Percentiles rank a stretch among this genome's conserved stretches.
Evolutionary conservation across 1,140 invertebrate genomes (phyloP).

Genomic region (Sinella curviseta): DNA sequence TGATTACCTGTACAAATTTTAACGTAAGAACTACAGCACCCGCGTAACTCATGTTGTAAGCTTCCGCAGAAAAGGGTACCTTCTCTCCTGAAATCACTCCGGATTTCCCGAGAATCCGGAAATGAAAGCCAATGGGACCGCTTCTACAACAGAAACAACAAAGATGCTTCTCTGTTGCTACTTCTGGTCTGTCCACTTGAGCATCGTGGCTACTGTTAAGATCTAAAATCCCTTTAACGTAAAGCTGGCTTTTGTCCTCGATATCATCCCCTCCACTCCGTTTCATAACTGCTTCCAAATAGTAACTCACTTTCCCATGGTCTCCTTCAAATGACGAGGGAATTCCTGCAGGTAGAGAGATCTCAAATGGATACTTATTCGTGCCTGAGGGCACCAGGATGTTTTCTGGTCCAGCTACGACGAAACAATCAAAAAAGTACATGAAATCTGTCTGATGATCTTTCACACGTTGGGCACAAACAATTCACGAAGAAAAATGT

Average conservation of each 20-base stretch:
- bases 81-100: conserved; percentile 12
- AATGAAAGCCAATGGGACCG: conserved; percentile 13
- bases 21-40: background rate
- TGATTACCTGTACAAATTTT: conserved; percentile 3
- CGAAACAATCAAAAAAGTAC: background rate
- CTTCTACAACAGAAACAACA: conserved; percentile 18
- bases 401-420: conserved; percentile 8
- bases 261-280: conserved; percentile 57
- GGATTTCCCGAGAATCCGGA: conserved; percentile 8
- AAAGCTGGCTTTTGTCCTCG: background rate
- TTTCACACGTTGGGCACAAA: no score
- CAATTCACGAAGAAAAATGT: no score
- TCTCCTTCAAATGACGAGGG: conserved; percentile 62
- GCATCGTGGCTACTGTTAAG: conserved; percentile 3
- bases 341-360: conserved; percentile 57
- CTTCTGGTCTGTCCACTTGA: conserved; percentile 14
- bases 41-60: conserved; percentile 22
- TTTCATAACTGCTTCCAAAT: conserved; percentile 61
- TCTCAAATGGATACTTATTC: conserved; percentile 59
- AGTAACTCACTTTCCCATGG: conserved; percentile 60
- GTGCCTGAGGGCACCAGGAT: conserved; percentile 53
- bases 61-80: conserved; percentile 13
- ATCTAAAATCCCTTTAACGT: background rate
- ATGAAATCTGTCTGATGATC: no score
- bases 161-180: background rate